phyloP scores from a whole-genome alignment of 2,888 invertebrate genomes.

The Deroplatys truncata region DNA sequence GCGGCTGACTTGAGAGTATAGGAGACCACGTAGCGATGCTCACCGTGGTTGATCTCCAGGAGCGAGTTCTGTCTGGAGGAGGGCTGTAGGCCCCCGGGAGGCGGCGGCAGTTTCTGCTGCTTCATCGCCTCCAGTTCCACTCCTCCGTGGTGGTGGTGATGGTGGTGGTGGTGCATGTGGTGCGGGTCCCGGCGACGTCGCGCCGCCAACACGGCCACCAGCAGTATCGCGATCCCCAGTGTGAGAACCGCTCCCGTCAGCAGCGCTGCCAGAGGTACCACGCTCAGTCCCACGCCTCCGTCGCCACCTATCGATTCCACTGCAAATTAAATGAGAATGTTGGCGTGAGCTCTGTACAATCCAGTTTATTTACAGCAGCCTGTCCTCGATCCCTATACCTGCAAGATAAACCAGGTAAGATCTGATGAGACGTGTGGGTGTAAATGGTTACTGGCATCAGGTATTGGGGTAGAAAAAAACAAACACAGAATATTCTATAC shows the following conservation, averaged over 20 bases:
- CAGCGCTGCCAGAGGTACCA: slow-evolving; percentile 67
- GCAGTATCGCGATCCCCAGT: slow-evolving; percentile 58
- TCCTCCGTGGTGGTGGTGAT: slow-evolving; percentile 22
- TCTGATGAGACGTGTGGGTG: too few relatives aligned
- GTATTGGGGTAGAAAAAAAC: too few relatives aligned
- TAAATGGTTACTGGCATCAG: too few relatives aligned
- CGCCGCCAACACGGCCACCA: slow-evolving; percentile 61
- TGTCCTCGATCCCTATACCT: too few relatives aligned
- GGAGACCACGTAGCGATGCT: slow-evolving; percentile 79
- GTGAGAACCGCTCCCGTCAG: slow-evolving; percentile 63
- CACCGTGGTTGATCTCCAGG: slow-evolving; percentile 71
- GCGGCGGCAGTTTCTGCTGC: slow-evolving; percentile 48
- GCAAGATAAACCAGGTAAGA: too few relatives aligned
- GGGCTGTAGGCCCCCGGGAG: slow-evolving; percentile 5
- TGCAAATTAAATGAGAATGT: background rate
- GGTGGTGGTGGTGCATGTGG: slow-evolving; percentile 39
- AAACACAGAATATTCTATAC: too few relatives aligned
- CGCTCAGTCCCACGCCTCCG: slow-evolving; percentile 49
- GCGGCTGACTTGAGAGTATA: slow-evolving; percentile 69
- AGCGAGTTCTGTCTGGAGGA: slow-evolving; percentile 49
- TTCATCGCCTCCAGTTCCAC: slow-evolving; percentile 44
- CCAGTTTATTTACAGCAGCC: too few relatives aligned
- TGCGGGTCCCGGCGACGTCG: slow-evolving; percentile 51
- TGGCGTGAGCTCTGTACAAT: too few relatives aligned
- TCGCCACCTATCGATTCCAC: slow-evolving; percentile 43